phyloP scores from a whole-genome alignment of 2,113 vertebrate species.

The Carlito syrichta region DNA sequence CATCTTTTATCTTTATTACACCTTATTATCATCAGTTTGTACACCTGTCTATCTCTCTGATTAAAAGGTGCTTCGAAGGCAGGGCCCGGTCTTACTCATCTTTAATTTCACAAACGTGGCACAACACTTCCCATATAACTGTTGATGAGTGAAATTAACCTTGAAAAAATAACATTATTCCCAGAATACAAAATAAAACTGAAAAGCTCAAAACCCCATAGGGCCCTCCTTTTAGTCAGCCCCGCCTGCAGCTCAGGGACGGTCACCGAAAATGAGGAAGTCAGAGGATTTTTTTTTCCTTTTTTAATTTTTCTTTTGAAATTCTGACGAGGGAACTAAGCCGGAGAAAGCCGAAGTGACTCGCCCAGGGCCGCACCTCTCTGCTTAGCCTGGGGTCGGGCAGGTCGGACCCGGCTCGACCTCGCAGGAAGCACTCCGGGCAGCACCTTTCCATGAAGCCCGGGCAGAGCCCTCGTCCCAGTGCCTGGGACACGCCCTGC shows the following conservation, averaged over 20 bases:
- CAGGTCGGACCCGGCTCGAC: background rate
- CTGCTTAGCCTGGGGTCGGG: background rate
- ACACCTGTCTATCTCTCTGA: conserved; percentile 14
- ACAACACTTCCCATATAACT: background rate
- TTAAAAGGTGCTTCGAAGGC: background rate
- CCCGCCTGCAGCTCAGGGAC: background rate
- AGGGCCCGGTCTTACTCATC: background rate
- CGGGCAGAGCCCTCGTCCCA: background rate
- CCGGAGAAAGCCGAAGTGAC: background rate
- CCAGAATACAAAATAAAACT: background rate
- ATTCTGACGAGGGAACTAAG: background rate
- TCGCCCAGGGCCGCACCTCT: background rate
- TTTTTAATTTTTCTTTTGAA: conserved; percentile 23
- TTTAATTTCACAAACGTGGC: conserved; percentile 8
- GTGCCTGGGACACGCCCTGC: conserved; percentile 36
- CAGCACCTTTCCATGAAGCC: background rate
- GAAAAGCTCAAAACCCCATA: background rate
- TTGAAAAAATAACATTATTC: background rate
- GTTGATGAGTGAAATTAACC: background rate
- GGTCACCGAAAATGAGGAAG: conserved; percentile 49
- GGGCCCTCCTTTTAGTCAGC: background rate
- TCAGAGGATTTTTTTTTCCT: background rate
- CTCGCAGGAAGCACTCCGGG: background rate
- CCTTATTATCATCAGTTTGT: background rate
- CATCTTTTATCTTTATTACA: background rate